These are phyloP conservation scores for Microdon myrmicae DNA, from an alignment of 2,888 invertebrate genomes.

Conservation along the genomic window DNA sequence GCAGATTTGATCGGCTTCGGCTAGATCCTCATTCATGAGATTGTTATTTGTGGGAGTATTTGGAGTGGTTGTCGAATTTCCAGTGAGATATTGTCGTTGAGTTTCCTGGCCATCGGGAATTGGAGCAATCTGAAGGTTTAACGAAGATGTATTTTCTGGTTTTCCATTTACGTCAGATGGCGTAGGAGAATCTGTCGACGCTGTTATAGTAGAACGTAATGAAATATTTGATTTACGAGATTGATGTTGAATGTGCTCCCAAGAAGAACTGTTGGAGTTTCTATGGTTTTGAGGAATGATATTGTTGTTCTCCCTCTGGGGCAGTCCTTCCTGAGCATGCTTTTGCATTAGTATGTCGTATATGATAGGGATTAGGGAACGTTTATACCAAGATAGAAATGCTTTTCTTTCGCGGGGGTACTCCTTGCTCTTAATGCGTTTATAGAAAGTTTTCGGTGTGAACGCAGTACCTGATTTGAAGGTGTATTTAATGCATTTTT, in stretches of 20 bases:
- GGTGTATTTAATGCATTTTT: conserved; percentile 49
- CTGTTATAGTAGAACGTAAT: conserved; percentile 12
- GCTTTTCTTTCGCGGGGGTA: conserved; percentile 62
- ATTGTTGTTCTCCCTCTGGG: conserved; percentile 28
- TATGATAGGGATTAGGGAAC: conserved; percentile 61
- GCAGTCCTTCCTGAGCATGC: conserved; percentile 23
- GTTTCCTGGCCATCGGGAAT: conserved; percentile 10
- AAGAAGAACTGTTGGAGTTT: conserved; percentile 21
- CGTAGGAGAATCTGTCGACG: not conserved
- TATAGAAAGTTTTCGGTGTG: conserved; percentile 64
- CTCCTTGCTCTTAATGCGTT: conserved; percentile 61
- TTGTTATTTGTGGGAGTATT: conserved; percentile 69
- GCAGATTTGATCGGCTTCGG: conserved; percentile 83
- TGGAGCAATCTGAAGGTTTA: conserved; percentile 16
- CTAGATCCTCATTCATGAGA: conserved; percentile 74
- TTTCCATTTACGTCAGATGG: conserved; percentile 25
- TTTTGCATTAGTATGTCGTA: conserved; percentile 42
- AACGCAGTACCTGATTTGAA: conserved; percentile 52
- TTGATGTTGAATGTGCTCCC: conserved; percentile 39
- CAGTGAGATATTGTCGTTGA: conserved; percentile 5
- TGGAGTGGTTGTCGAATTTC: conserved; percentile 8
- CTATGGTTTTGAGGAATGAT: conserved; percentile 40
- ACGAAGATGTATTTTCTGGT: conserved; percentile 42
- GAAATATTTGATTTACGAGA: conserved; percentile 45
- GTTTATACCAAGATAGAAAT: conserved; percentile 62